Evolutionary conservation across 2,888 invertebrate genomes (phyloP).

Genomic region (Diloba caeruleocephala): DNA sequence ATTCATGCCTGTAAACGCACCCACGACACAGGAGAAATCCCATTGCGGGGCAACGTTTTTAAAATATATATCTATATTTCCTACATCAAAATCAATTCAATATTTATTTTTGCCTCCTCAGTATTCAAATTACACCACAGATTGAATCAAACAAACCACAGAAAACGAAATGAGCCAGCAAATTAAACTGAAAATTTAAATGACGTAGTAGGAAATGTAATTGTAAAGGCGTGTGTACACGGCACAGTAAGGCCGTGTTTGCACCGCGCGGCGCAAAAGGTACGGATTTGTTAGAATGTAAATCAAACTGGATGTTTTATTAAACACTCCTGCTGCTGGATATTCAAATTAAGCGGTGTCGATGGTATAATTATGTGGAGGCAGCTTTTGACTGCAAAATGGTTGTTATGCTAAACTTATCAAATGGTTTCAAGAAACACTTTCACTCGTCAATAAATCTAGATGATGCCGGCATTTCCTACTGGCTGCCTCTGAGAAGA

Average conservation of each 20-base stretch:
- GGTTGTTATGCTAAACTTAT: too few species aligned
- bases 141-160: constrained; percentile 17
- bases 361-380: constrained; percentile 65
- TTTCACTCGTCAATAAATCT: too few species aligned
- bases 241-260: constrained; percentile 78
- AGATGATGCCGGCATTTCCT: too few species aligned
- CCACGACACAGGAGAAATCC: too few species aligned
- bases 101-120: neutral
- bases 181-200: constrained; percentile 70
- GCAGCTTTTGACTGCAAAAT: constrained; percentile 37
- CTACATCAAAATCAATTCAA: neutral
- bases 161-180: constrained; percentile 55
- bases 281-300: constrained; percentile 85
- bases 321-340: constrained; percentile 85
- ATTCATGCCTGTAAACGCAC: too few species aligned
- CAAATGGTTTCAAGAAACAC: too few species aligned
- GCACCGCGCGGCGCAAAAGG: constrained; percentile 84
- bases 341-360: constrained; percentile 87
- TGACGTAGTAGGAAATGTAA: constrained; percentile 61
- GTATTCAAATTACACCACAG: constrained; percentile 23
- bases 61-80: too few species aligned
- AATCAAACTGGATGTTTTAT: constrained; percentile 88
- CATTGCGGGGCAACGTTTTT: too few species aligned
- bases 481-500: too few species aligned
- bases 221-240: constrained; percentile 63